phyloP scores from a whole-genome alignment of 1,140 invertebrate genomes.

The Acyrthosiphon pisum region DNA sequence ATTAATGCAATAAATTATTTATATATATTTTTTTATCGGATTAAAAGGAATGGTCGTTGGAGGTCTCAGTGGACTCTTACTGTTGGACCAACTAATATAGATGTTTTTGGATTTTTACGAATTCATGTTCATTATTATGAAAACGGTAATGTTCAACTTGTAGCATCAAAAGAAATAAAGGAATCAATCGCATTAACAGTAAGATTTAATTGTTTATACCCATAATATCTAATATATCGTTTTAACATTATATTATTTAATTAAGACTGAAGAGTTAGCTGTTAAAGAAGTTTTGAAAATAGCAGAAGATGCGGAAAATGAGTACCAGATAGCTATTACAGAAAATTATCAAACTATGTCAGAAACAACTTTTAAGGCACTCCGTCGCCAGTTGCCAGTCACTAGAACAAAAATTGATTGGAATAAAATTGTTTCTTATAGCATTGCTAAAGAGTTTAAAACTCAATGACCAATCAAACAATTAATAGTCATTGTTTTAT shows the following conservation, averaged over 20 bases:
- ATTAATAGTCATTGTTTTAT: conserved; percentile 36
- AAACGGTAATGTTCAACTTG: conserved; percentile 98
- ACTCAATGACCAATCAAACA: conserved; percentile 59
- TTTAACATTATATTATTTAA: conserved; percentile 57
- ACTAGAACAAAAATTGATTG: conserved; percentile 99
- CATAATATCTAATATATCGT: neutral
- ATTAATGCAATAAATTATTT: neutral
- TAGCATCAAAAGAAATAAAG: conserved; percentile 92
- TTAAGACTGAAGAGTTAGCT: conserved; percentile 78
- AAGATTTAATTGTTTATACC: conserved; percentile 58
- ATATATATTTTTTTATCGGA: conserved; percentile 4
- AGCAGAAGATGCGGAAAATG: conserved; percentile 90
- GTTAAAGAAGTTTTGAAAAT: conserved; percentile 89
- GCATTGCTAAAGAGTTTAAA: conserved; percentile 94
- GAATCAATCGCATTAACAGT: conserved; percentile 80
- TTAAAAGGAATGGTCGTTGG: conserved; percentile 92
- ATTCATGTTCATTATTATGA: conserved; percentile 99
- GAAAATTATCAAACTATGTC: conserved; percentile 99
- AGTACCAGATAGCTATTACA: conserved; percentile 94
- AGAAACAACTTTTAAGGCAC: conserved; percentile 98
- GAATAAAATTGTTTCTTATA: conserved; percentile 98
- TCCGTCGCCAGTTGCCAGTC: conserved; percentile 94
- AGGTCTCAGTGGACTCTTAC: conserved; percentile 93
- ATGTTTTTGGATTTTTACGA: conserved; percentile 89
- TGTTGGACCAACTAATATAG: conserved; percentile 76